Evolutionary conservation across 2,888 invertebrate species (phyloP).

Genomic region (Drosophila ustulata): DNA sequence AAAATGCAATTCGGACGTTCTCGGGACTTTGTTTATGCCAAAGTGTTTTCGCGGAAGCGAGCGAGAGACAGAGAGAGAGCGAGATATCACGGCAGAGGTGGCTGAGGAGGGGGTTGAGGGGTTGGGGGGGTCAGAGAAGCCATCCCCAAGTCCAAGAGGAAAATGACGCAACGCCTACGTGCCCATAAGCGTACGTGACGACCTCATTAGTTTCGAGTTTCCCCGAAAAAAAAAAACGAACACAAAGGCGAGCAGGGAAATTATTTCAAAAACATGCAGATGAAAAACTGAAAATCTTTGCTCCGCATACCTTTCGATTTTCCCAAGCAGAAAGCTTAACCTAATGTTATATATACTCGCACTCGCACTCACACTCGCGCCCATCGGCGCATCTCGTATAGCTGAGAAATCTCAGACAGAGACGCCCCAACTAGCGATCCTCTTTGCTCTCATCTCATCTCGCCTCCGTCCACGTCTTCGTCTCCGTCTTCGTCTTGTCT

Average conservation of each 20-base stretch:
- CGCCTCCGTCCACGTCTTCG: constrained; percentile 18
- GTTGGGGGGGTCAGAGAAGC: constrained; percentile 5
- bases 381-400: neutral
- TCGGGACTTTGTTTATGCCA: constrained; percentile 35
- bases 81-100: neutral
- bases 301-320: neutral
- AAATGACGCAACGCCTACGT: constrained; percentile 59
- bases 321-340: constrained; percentile 1
- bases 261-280: constrained; percentile 3
- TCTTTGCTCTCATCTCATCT: constrained; percentile 27
- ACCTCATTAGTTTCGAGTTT: constrained; percentile 75
- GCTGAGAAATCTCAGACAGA: constrained; percentile 8
- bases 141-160: constrained; percentile 24
- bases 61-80: neutral
- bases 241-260: neutral
- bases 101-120: neutral
- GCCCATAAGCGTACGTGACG: constrained; percentile 61
- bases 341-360: constrained; percentile 1
- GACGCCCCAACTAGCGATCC: constrained; percentile 41
- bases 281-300: neutral
- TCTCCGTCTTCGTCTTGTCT: constrained; percentile 46
- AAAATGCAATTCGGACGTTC: constrained; percentile 31
- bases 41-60: constrained; percentile 1
- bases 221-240: constrained; percentile 27
- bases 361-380: neutral